phyloP scores from a whole-genome alignment of 2,888 invertebrate species.

The Boloria euphrosyne region DNA sequence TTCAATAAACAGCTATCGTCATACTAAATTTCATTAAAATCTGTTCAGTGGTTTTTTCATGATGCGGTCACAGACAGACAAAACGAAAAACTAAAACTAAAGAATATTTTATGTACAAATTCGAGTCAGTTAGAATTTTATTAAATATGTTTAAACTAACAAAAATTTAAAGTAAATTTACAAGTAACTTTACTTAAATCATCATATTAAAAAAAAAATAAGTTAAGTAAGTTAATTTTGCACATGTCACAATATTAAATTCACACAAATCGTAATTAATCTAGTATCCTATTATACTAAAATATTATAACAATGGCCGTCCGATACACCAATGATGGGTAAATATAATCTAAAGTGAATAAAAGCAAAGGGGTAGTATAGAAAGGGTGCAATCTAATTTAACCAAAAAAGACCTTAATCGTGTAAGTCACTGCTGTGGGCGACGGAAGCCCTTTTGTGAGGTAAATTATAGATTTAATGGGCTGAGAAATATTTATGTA shows the following conservation, averaged over 20 bases:
- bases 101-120: too few relatives aligned
- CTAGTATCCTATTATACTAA: slow-evolving; percentile 48
- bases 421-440: slow-evolving; percentile 48
- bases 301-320: slow-evolving; percentile 60
- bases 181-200: too few relatives aligned
- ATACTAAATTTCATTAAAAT: too few relatives aligned
- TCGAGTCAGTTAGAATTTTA: too few relatives aligned
- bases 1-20: too few relatives aligned
- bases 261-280: slow-evolving; percentile 33
- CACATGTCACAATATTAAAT: slow-evolving; percentile 14
- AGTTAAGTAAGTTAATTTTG: too few relatives aligned
- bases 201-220: too few relatives aligned
- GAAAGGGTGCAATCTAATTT: slow-evolving; percentile 74
- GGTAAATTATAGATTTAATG: slow-evolving; percentile 33
- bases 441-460: slow-evolving; percentile 33
- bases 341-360: slow-evolving; percentile 51
- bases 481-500: slow-evolving; percentile 28
- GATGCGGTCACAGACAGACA: too few relatives aligned
- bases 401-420: slow-evolving; percentile 68
- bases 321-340: slow-evolving; percentile 49
- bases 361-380: slow-evolving; percentile 58
- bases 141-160: too few relatives aligned
- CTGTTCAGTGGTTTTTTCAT: too few relatives aligned
- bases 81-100: too few relatives aligned
- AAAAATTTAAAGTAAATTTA: too few relatives aligned